Evolutionary conservation across 2,113 vertebrate species (phyloP).

Genomic region (Charina bottae): DNA sequence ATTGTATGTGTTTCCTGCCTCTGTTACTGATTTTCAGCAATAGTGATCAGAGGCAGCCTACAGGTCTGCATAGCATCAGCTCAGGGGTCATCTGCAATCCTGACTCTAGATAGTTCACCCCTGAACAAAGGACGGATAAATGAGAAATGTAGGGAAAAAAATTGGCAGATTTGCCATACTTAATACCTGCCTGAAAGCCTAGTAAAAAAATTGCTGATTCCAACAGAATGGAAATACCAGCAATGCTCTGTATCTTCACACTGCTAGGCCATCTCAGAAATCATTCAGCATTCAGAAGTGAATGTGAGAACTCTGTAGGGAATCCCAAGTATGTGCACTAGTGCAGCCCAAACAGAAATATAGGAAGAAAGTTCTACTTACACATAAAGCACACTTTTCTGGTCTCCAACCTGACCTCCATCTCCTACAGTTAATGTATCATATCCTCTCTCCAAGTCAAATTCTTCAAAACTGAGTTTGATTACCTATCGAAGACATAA

Average conservation of each 20-base stretch:
- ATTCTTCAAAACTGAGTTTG: constrained; percentile 97
- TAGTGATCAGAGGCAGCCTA: neutral
- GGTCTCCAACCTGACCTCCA: constrained; percentile 91
- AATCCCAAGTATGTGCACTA: rapidly evolving
- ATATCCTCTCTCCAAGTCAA: constrained; percentile 97
- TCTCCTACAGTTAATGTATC: constrained; percentile 96
- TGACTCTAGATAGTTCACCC: neutral
- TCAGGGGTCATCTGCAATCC: no score
- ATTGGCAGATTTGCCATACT: neutral
- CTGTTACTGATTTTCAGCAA: neutral
- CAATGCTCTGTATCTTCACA: neutral
- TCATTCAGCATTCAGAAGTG: no score
- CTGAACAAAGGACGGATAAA: neutral
- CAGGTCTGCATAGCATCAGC: neutral
- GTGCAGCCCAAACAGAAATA: rapidly evolving
- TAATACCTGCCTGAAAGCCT: neutral
- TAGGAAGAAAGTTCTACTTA: constrained; percentile 75
- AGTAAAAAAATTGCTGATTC: neutral
- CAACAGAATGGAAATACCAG: neutral
- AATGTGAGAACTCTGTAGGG: rapidly evolving
- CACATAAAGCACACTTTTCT: constrained; percentile 97
- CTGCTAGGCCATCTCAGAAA: rapidly evolving
- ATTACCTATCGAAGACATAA: constrained; percentile 84
- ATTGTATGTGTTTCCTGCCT: neutral
- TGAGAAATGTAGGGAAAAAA: neutral